Base-by-base conservation (phyloP, 2,888 invertebrate genomes). In the Sinelater perroti region DNA sequence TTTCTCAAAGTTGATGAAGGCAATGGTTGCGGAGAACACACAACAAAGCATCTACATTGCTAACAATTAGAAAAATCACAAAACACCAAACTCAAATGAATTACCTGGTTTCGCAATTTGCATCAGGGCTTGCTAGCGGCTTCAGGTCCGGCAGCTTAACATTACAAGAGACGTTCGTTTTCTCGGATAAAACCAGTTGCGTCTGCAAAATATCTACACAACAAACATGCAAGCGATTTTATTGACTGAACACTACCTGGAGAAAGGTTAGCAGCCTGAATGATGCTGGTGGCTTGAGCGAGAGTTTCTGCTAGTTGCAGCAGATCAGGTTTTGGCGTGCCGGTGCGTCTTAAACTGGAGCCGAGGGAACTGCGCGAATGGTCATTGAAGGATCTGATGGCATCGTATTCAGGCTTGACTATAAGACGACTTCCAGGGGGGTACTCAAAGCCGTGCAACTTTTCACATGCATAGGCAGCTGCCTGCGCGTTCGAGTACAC, bases 371-470 rank as follows among this genome's bases (percentile, higher is more conserved):
- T 16, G 14, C 45, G 33, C 4, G 26, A 17, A 17, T 8, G 13
- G 2, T 60, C 56, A 13, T 13, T 38, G 33, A 36, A 61, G 11
- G 18, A 24, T 18, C 57, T 35, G 1, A 28, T 20, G 18, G 10
- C 8, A 7, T 78, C 77, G 35, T 72, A 74, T 54, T 88, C 86
- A 7, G 87, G 87, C 70, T 86, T 87, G 1, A 92, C 89, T 70
- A 90, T 90, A 63, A 95, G 82, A 59, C 89, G 84, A 70, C 88
- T 87, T 11, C 95, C 95, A 14, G 92, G 90, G 0, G 96, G 95
- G 79, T 95, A 96, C 77, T 96, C 95, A 77, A 96, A 90, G 2
- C 91, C 90, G 75, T 95, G 90, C 35, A 96, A 81, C 77, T 95
- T 95, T 64, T 93, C 90, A 67, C 88, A 86, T 38, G 90, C 91